Conservation (phyloP, 2,888 invertebrate species). For the Notocelia uddmanniana region DNA sequence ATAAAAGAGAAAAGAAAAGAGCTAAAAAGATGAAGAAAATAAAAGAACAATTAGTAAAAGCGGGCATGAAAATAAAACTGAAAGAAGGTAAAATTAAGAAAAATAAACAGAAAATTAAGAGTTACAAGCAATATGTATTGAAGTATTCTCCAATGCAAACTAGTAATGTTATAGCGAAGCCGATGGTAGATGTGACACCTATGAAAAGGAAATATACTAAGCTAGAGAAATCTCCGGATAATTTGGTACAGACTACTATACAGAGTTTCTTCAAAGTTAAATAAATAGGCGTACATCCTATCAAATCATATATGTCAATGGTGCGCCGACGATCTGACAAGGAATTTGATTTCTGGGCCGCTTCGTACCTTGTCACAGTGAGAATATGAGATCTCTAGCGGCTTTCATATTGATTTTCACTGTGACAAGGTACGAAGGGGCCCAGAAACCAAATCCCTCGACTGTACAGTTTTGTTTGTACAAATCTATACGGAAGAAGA, state of each 20-base stretch:
- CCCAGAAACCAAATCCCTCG: too few species aligned
- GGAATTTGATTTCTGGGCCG: too few species aligned
- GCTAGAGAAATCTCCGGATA: conserved; percentile 61
- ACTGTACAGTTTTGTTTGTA: too few species aligned
- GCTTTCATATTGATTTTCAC: too few species aligned
- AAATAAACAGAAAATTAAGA: conserved; percentile 47
- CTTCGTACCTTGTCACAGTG: too few species aligned
- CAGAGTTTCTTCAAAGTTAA: conserved; percentile 67
- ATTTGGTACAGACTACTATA: conserved; percentile 70
- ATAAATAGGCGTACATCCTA: neutral
- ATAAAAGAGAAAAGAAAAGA: conserved; percentile 12
- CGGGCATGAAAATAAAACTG: conserved; percentile 39
- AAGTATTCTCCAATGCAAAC: conserved; percentile 57
- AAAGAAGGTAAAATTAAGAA: conserved; percentile 38
- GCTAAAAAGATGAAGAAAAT: conserved; percentile 1
- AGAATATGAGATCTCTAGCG: too few species aligned
- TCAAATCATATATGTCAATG: too few species aligned
- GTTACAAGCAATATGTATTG: conserved; percentile 67
- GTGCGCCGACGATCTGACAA: too few species aligned
- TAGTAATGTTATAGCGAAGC: conserved; percentile 57
- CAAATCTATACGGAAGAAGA: too few species aligned
- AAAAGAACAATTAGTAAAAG: conserved; percentile 3
- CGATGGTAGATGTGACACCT: conserved; percentile 58
- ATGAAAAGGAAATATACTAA: conserved; percentile 60
- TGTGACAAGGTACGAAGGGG: too few species aligned